Evolutionary conservation across 2,113 vertebrate genomes (phyloP).

Genomic region (Platysteira castanea): DNA sequence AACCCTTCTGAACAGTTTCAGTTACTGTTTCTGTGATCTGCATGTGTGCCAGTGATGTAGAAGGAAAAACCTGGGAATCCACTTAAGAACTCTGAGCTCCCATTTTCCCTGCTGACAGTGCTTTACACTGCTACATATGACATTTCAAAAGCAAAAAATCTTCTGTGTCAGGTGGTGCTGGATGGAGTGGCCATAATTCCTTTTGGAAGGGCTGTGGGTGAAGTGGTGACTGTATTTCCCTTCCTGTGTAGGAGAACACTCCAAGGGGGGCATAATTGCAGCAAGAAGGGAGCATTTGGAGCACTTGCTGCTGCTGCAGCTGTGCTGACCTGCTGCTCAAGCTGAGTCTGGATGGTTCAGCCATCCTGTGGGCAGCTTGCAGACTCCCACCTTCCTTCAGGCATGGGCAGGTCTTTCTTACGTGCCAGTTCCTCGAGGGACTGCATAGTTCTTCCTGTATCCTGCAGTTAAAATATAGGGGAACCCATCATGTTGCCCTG

Average conservation of each 20-base stretch:
- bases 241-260: neutral
- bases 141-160: neutral
- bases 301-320: neutral
- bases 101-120: neutral
- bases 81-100: neutral
- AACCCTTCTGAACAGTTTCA: neutral
- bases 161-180: neutral
- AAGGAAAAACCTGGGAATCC: neutral
- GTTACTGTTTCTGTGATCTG: neutral
- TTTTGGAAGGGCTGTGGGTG: neutral
- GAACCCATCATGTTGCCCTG: neutral
- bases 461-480: neutral
- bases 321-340: accelerated
- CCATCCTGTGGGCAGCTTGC: neutral
- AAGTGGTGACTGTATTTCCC: neutral
- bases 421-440: neutral
- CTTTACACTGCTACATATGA: neutral
- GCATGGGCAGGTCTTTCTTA: neutral
- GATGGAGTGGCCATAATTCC: neutral
- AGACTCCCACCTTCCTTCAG: neutral
- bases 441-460: neutral
- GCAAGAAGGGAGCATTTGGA: neutral
- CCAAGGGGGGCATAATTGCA: neutral
- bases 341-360: neutral
- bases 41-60: neutral